These are phyloP conservation scores for Anastatus disparis DNA, from an alignment of 1,140 invertebrate species.

Conservation along the genomic window DNA sequence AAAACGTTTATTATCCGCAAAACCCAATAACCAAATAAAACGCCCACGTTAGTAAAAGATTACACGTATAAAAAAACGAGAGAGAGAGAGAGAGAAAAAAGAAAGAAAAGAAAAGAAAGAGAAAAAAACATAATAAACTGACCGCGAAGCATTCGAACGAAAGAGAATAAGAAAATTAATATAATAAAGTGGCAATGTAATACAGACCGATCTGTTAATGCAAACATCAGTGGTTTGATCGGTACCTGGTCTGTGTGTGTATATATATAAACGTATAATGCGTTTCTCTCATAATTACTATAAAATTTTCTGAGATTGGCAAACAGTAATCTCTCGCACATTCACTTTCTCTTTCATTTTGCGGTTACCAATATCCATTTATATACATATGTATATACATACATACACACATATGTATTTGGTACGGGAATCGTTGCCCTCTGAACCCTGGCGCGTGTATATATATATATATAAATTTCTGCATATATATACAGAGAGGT, in stretches of 20 bases:
- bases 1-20: no score
- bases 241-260: no score
- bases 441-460: not conserved
- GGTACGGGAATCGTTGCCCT: not conserved
- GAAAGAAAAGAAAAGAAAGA: not conserved
- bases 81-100: not conserved
- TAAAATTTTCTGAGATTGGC: conserved; percentile 38
- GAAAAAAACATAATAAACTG: not conserved
- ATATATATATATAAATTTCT: no score
- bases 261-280: no score
- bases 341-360: not conserved
- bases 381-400: no score
- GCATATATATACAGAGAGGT: not conserved
- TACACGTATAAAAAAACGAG: no score
- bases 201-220: conserved; percentile 21
- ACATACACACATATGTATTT: not conserved
- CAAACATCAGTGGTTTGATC: not conserved
- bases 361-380: no score
- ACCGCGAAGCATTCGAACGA: conserved; percentile 16
- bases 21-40: no score
- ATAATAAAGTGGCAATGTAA: conserved; percentile 32
- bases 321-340: conserved; percentile 24
- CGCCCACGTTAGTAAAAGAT: no score
- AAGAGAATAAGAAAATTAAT: conserved; percentile 34
- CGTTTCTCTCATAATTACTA: conserved; percentile 32